Conservation (phyloP, 2,888 invertebrate genomes). For the Caenorhabditis sp. region DNA sequence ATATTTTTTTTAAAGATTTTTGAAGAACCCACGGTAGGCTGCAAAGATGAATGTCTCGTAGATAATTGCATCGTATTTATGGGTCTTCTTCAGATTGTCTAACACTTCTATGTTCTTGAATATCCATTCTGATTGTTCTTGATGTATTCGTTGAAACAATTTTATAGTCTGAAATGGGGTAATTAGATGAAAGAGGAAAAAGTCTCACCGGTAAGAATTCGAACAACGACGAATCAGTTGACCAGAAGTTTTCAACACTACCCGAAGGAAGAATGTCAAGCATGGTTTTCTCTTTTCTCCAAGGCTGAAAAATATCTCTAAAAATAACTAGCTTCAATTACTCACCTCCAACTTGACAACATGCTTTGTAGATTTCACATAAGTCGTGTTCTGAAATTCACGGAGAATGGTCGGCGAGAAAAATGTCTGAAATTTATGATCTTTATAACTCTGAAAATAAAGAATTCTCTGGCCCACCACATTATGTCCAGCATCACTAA, state of each 20-base stretch:
- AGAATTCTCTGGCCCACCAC: slow-evolving; percentile 7
- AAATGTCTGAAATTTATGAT: slow-evolving; percentile 24
- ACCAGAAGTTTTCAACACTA: too few species aligned
- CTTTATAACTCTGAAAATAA: too few species aligned
- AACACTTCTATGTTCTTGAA: slow-evolving; percentile 7
- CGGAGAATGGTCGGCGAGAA: slow-evolving; percentile 6
- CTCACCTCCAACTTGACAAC: slow-evolving; percentile 22
- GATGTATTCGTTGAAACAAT: slow-evolving; percentile 6
- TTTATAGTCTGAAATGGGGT: neutral
- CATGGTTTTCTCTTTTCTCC: neutral
- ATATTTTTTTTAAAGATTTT: slow-evolving; percentile 4
- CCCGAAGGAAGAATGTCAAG: too few species aligned
- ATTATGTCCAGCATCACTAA: slow-evolving; percentile 36
- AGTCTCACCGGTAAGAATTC: slow-evolving; percentile 15
- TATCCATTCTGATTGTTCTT: neutral
- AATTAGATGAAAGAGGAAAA: neutral
- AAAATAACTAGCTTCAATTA: neutral
- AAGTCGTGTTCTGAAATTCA: slow-evolving; percentile 6
- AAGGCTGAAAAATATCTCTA: neutral
- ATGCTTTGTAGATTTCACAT: slow-evolving; percentile 20
- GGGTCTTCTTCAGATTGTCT: slow-evolving; percentile 10
- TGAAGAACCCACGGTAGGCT: slow-evolving; percentile 1
- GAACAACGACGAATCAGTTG: neutral
- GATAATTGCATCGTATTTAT: slow-evolving; percentile 18
- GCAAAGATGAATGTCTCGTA: slow-evolving; percentile 8